A percentile compares a stretch with the other conserved stretches of the same genome.
Evolutionary conservation across 2,888 invertebrate genomes (phyloP).

Genomic region (Ormyrus nitidulus): DNA sequence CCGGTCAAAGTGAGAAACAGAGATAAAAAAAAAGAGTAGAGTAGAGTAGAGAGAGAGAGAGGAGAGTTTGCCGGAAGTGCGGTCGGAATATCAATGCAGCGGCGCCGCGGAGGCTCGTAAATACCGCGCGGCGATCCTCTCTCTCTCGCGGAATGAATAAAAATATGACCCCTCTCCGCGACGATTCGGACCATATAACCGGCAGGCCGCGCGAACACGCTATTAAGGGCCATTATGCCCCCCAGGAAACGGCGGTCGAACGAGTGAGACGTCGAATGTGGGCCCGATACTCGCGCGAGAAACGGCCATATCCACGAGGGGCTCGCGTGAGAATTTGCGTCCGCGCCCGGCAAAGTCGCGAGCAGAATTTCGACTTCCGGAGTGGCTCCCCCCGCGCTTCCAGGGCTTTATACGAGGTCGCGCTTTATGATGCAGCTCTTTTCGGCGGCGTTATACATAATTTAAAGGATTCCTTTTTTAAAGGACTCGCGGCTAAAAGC

Average conservation of each 20-base stretch:
- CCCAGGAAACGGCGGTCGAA: conserved; percentile 34
- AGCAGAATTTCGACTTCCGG: conserved; percentile 25
- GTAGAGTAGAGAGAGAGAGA: background rate
- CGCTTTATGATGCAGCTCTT: too few species aligned
- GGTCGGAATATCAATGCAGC: conserved; percentile 54
- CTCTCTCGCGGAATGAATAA: conserved; percentile 45
- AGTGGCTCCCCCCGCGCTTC: background rate
- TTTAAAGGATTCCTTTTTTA: too few species aligned
- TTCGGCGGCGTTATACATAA: too few species aligned
- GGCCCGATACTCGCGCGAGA: background rate
- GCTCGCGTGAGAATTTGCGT: background rate
- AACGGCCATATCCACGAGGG: conserved; percentile 8
- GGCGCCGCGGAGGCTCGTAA: conserved; percentile 30
- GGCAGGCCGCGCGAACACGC: conserved; percentile 2
- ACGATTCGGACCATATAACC: conserved; percentile 20
- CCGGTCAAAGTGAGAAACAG: too few species aligned
- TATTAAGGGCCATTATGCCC: conserved; percentile 34
- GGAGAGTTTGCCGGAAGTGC: conserved; percentile 52
- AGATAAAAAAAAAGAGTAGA: background rate
- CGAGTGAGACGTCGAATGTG: background rate
- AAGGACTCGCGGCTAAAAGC: too few species aligned
- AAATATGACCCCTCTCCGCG: conserved; percentile 23
- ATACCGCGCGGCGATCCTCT: conserved; percentile 29
- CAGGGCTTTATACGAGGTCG: background rate
- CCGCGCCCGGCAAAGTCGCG: conserved; percentile 17